Percentiles rank a stretch among this genome's conserved stretches.
These are phyloP conservation scores for Porites evermanni DNA, from an alignment of 92 coral and sea anemone species.

Conservation along the genomic window DNA sequence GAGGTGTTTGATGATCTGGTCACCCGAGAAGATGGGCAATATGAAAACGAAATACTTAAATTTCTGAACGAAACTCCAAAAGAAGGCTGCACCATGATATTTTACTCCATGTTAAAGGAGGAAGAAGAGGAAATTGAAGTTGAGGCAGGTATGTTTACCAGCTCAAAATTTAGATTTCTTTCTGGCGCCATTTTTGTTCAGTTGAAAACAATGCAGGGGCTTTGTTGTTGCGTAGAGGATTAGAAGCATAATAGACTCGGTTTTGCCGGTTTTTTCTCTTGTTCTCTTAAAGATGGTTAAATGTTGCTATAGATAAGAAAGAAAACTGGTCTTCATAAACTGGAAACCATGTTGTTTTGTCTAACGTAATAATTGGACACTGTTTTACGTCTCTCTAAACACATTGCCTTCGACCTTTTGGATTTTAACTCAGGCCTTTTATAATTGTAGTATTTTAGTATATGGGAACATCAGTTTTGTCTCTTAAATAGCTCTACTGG, in stretches of 20 bases:
- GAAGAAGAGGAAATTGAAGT: constrained; percentile 99
- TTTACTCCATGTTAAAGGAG: constrained; percentile 90
- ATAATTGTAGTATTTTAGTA: no score
- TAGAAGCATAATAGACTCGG: neutral
- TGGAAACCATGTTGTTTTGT: no score
- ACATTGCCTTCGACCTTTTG: no score
- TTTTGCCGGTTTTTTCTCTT: neutral
- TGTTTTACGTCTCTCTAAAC: no score
- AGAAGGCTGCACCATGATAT: constrained; percentile 90
- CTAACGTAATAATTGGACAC: no score
- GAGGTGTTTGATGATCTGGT: constrained; percentile 98
- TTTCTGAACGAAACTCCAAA: constrained; percentile 96
- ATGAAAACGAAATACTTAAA: constrained; percentile 89
- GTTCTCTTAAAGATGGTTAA: neutral
- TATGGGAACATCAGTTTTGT: no score
- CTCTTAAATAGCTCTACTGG: no score
- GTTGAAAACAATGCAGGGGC: neutral
- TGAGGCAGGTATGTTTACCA: constrained; percentile 87
- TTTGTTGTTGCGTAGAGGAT: constrained; percentile 21
- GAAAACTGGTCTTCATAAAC: no score
- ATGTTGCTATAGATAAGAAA: neutral
- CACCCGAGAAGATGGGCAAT: constrained; percentile 91
- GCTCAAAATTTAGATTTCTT: neutral
- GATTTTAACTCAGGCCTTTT: no score
- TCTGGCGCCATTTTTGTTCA: constrained; percentile 9